These are phyloP conservation scores for Phlogophora meticulosa DNA, from an alignment of 2,888 invertebrate species.

Conservation along the genomic window DNA sequence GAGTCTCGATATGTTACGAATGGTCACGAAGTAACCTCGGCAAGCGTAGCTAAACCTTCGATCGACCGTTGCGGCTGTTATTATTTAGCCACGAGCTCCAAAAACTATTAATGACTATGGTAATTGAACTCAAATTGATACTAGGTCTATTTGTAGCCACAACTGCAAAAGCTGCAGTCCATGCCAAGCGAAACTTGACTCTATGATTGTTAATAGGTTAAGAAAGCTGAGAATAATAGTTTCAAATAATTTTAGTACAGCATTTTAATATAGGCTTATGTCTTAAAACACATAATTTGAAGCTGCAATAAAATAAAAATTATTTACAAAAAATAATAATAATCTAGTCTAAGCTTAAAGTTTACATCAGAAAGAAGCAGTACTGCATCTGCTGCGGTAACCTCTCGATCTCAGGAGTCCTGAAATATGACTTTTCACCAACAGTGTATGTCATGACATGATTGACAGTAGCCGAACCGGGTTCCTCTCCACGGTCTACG, in stretches of 20 bases:
- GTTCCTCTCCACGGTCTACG: slow-evolving; percentile 82
- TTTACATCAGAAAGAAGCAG: slow-evolving; percentile 82
- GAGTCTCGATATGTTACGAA: too few species aligned
- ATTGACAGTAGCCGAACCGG: slow-evolving; percentile 83
- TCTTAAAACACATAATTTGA: neutral
- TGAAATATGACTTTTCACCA: slow-evolving; percentile 85
- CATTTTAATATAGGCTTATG: slow-evolving; percentile 26
- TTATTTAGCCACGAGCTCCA: too few species aligned
- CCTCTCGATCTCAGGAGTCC: slow-evolving; percentile 80
- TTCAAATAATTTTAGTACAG: slow-evolving; percentile 13
- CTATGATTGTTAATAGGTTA: neutral
- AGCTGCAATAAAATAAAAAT: slow-evolving; percentile 37
- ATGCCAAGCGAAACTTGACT: neutral
- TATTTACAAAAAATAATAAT: slow-evolving; percentile 46
- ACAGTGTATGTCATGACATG: slow-evolving; percentile 86
- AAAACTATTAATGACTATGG: too few species aligned
- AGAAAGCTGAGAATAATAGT: neutral
- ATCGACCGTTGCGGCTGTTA: too few species aligned
- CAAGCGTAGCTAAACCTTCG: too few species aligned
- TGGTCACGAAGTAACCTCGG: too few species aligned
- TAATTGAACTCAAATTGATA: too few species aligned
- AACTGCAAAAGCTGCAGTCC: too few species aligned
- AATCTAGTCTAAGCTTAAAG: slow-evolving; percentile 31
- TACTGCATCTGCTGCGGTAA: slow-evolving; percentile 88
- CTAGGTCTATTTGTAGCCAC: too few species aligned